A percentile compares a stretch with the other conserved stretches of the same genome.
These are phyloP conservation scores for Holotrichia oblita DNA, from an alignment of 1,140 invertebrate species.

Conservation along the genomic window DNA sequence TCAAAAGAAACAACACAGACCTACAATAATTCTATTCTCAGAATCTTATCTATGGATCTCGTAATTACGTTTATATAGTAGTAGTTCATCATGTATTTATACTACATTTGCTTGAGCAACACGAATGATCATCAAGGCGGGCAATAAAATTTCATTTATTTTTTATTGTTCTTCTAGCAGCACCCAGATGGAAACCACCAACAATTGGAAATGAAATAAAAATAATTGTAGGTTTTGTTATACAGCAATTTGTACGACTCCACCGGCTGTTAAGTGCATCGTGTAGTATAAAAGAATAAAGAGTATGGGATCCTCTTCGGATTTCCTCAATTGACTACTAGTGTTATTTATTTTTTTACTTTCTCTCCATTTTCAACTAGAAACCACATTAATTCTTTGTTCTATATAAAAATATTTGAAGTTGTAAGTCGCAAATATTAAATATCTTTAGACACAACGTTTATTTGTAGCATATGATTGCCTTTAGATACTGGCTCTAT, in stretches of 20 bases:
- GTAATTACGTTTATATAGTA: slow-evolving; percentile 14
- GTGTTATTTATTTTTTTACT: no score
- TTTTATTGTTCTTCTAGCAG: background rate
- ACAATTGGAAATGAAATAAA: background rate
- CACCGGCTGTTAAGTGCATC: background rate
- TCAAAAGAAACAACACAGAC: background rate
- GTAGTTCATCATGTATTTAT: background rate
- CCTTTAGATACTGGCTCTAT: no score
- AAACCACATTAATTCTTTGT: no score
- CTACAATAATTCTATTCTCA: slow-evolving; percentile 22
- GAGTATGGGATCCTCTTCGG: no score
- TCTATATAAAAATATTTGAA: no score
- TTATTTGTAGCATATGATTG: no score
- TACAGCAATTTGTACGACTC: background rate
- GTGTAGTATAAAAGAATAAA: no score
- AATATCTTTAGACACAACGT: no score
- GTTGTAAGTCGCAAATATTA: no score
- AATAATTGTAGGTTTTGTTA: slow-evolving; percentile 12
- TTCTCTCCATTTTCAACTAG: no score
- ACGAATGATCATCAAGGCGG: background rate
- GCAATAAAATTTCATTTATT: slow-evolving; percentile 11
- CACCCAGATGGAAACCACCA: background rate
- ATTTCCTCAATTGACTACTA: no score
- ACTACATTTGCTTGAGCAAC: background rate
- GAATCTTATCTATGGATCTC: slow-evolving; percentile 23